phyloP scores from a whole-genome alignment of 2,113 vertebrate genomes.

The Synchiropus splendidus region DNA sequence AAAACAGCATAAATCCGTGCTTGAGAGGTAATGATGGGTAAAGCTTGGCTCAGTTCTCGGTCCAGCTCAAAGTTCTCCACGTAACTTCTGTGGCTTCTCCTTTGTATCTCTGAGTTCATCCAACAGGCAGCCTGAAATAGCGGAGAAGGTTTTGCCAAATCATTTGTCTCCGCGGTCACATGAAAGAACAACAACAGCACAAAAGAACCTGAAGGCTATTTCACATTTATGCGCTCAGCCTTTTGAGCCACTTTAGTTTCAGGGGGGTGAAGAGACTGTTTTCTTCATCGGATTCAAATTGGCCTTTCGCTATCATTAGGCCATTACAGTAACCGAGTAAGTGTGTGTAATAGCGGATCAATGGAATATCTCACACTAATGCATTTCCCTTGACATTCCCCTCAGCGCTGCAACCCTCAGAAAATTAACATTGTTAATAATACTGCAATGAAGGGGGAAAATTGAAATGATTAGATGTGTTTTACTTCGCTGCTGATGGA shows the following conservation, averaged over 20 bases:
- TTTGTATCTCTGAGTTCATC: slow-evolving; percentile 13
- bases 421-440: slow-evolving; percentile 73
- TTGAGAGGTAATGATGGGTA: too few species aligned
- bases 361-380: slow-evolving; percentile 67
- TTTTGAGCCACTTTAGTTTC: slow-evolving; percentile 24
- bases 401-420: slow-evolving; percentile 60
- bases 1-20: too few species aligned
- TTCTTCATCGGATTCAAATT: slow-evolving; percentile 58
- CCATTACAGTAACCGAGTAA: slow-evolving; percentile 49
- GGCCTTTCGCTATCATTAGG: slow-evolving; percentile 51
- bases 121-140: slow-evolving; percentile 26
- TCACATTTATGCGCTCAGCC: slow-evolving; percentile 16
- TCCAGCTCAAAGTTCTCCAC: slow-evolving; percentile 1
- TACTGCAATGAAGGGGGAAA: slow-evolving; percentile 68
- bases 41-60: not conserved
- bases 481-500: slow-evolving; percentile 70
- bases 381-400: slow-evolving; percentile 66
- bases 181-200: slow-evolving; percentile 6
- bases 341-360: slow-evolving; percentile 62
- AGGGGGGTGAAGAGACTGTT: slow-evolving; percentile 43
- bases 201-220: slow-evolving; percentile 9
- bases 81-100: not conserved
- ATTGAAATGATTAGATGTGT: slow-evolving; percentile 74
- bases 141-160: slow-evolving; percentile 10
- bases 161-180: slow-evolving; percentile 3